phyloP scores from a whole-genome alignment of 2,797 vertebrate genomes.

The Sebastes nivosus region DNA sequence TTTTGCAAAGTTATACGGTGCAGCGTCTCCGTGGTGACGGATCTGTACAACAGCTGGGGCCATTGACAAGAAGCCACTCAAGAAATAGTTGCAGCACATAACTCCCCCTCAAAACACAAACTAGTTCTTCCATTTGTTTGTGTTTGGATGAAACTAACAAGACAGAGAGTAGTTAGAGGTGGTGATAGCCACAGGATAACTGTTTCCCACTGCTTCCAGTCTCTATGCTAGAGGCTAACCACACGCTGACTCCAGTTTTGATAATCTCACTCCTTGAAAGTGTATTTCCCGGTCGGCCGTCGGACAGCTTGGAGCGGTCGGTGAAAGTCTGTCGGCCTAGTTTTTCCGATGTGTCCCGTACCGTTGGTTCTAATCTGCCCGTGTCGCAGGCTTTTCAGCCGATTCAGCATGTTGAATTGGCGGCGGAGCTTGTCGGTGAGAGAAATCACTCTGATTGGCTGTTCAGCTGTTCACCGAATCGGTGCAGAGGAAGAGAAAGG shows the following conservation, averaged over 20 bases:
- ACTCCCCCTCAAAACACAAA: not conserved
- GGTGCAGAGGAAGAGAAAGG: too few relatives aligned
- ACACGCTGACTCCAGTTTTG: not conserved
- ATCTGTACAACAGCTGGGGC: not conserved
- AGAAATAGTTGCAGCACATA: not conserved
- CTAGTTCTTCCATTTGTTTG: not conserved
- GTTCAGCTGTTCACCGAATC: too few relatives aligned
- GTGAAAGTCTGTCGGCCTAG: too few relatives aligned
- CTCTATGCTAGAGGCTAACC: not conserved
- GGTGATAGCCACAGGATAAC: not conserved
- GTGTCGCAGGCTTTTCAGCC: too few relatives aligned
- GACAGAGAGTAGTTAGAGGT: not conserved
- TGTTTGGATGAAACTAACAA: not conserved
- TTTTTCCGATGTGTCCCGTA: too few relatives aligned
- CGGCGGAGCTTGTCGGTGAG: too few relatives aligned
- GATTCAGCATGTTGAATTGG: too few relatives aligned
- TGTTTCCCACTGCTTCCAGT: not conserved
- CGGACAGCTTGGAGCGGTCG: too few relatives aligned
- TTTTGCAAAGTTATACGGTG: not conserved
- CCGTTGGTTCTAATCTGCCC: too few relatives aligned
- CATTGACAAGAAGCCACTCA: not conserved
- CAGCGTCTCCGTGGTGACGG: not conserved
- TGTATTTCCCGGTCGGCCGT: not conserved
- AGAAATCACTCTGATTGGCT: too few relatives aligned
- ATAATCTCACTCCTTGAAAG: not conserved